These are phyloP conservation scores for Hirtodrosophila trivittata DNA, from an alignment of 2,888 invertebrate species.

Conservation along the genomic window DNA sequence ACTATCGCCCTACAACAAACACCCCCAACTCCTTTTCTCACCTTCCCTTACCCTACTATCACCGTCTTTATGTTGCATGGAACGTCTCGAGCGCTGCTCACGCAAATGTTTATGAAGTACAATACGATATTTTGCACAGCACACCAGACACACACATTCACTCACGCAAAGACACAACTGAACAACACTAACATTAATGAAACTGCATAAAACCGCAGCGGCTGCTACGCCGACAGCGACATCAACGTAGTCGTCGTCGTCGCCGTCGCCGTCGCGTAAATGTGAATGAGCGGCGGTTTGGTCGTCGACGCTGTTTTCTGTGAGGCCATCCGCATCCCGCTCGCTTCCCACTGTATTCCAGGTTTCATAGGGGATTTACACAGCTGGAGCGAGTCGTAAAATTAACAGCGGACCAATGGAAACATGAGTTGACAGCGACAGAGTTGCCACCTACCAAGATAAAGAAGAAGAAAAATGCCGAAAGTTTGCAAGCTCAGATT, in stretches of 20 bases:
- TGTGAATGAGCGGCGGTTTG: slow-evolving; percentile 39
- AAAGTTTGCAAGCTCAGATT: too few relatives aligned
- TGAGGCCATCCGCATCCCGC: slow-evolving; percentile 7
- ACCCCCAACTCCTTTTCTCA: slow-evolving; percentile 14
- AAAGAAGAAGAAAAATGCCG: too few relatives aligned
- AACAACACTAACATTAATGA: slow-evolving; percentile 55
- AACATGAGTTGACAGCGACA: slow-evolving; percentile 13
- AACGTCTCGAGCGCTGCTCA: slow-evolving; percentile 27
- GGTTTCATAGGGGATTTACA: slow-evolving; percentile 38
- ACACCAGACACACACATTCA: slow-evolving; percentile 40
- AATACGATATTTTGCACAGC: slow-evolving; percentile 48
- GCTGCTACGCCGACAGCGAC: slow-evolving; percentile 4
- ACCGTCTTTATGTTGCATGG: slow-evolving; percentile 9
- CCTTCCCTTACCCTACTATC: background rate
- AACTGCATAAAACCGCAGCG: slow-evolving; percentile 54
- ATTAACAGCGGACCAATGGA: slow-evolving; percentile 15
- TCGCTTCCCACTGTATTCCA: background rate
- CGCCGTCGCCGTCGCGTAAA: slow-evolving; percentile 15
- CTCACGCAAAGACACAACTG: slow-evolving; percentile 36
- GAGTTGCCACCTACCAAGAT: slow-evolving; percentile 13
- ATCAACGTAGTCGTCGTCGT: slow-evolving; percentile 14
- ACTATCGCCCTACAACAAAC: slow-evolving; percentile 12
- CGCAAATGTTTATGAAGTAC: slow-evolving; percentile 62
- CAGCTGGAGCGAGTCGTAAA: slow-evolving; percentile 41
- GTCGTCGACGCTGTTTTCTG: slow-evolving; percentile 14